phyloP scores from a whole-genome alignment of 2,113 vertebrate genomes.

The Gymnobelideus leadbeateri region DNA sequence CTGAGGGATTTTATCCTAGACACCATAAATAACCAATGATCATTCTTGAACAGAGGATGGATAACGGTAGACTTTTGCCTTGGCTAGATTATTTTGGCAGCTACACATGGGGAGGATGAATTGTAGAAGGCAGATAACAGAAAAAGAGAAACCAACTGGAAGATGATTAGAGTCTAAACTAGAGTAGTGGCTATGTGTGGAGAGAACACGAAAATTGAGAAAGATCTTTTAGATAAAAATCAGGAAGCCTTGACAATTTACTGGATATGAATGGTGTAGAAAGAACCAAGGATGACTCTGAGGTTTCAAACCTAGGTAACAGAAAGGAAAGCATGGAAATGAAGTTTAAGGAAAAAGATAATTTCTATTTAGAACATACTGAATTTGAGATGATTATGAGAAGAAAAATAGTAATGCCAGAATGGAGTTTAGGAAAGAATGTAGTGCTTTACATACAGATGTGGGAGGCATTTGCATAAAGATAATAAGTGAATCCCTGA shows the following conservation, averaged over 20 bases:
- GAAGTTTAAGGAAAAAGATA: background rate
- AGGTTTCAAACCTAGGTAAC: background rate
- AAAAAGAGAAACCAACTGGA: background rate
- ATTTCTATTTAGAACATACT: background rate
- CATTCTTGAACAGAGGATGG: background rate
- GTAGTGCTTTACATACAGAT: background rate
- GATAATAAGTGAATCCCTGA: background rate
- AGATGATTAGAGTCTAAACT: background rate
- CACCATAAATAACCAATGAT: background rate
- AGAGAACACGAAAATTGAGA: background rate
- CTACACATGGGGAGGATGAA: background rate
- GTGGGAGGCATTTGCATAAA: background rate
- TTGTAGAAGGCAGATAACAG: background rate
- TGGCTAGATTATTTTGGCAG: background rate
- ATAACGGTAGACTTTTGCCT: background rate
- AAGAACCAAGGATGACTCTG: background rate
- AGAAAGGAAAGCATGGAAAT: background rate
- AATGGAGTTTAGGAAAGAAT: background rate
- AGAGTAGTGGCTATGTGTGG: background rate
- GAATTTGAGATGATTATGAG: background rate
- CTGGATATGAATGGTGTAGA: background rate
- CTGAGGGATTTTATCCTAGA: background rate
- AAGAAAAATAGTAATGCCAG: background rate
- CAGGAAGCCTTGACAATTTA: background rate
- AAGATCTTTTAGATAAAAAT: background rate